Conservation (phyloP, 2,888 invertebrate species). For the Acanthacorydalis orientalis region DNA sequence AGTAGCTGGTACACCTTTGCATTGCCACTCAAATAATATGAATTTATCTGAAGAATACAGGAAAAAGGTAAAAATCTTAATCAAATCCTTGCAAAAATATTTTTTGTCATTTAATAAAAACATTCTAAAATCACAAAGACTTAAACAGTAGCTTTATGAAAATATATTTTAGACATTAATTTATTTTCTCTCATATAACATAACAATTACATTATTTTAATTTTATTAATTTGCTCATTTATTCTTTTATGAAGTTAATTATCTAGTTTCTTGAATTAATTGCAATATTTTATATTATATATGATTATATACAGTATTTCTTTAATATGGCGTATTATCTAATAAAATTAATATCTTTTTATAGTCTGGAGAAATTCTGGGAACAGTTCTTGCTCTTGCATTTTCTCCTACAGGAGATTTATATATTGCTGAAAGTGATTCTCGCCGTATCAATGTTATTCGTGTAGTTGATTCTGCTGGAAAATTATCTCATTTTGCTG, state of each 20-base stretch:
- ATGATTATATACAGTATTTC: neutral
- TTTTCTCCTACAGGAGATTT: conserved; percentile 85
- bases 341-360: conserved; percentile 7
- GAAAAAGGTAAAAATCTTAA: conserved; percentile 21
- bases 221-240: too few species aligned
- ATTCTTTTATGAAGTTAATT: too few species aligned
- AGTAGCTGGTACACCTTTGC: conserved; percentile 85
- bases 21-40: conserved; percentile 52
- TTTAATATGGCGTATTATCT: neutral
- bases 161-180: too few species aligned
- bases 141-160: too few species aligned
- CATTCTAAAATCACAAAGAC: too few species aligned
- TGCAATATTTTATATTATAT: too few species aligned
- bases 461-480: conserved; percentile 79
- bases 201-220: too few species aligned
- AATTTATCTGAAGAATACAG: conserved; percentile 23
- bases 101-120: neutral
- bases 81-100: conserved; percentile 10
- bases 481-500: conserved; percentile 81
- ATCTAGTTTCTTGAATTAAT: too few species aligned
- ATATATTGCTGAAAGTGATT: conserved; percentile 87
- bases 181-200: too few species aligned
- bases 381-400: conserved; percentile 75
- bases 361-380: conserved; percentile 38
- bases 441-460: conserved; percentile 65